Evolutionary conservation across 1,140 invertebrate genomes (phyloP), one percentile per base, ranked within the genome.

Genomic region (Heterodera schachtii): DNA sequence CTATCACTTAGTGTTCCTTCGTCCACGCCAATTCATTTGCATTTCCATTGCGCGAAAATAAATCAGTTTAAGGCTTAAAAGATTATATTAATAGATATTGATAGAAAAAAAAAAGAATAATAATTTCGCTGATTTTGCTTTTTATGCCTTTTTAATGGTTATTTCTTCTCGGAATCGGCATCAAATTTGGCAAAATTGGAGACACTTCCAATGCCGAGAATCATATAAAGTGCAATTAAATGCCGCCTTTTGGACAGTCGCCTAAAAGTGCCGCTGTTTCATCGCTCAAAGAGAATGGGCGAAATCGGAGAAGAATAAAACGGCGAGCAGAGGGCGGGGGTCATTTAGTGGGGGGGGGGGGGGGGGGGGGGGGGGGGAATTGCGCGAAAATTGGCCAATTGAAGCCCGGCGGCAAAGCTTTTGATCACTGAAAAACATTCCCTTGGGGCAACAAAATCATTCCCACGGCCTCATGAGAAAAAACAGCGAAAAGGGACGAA

Each of bases 301-400:
- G 57, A 64, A 64, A 64, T 64, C 57, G 57, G 57, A 64, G 57
- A 64, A 64, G 11, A 19, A 60, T 60, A 64, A 64, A 64, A 64
- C 13, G 57, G 57, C 13, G 13, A 19, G 57, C 11, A 19, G 16
- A 19, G 57, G 57, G 13, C 57, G 16, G 31, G 31, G 31, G 57
- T 64, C 57, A 64, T 64, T 64, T 64, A 19, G 11, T 52, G 49
- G 49, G 49, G 49, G 49, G 49, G 49, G 49, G 49, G 2, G 11
- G 57, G 16, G 16, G 5, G 49, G 49, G 49, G 49, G 49, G 49
- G 49, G 2, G 11, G 57, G 16, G 16, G 5, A 64, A 64, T 64
- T 64, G 57, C 57, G 57, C 57, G 57, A 64, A 64, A 64, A 64
- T 64, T 64, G 57, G 57, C 57, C 57, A 64, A 64, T 64, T 64